Conservation (phyloP, 2,888 invertebrate genomes). For the Caenorhabditis virilis region DNA sequence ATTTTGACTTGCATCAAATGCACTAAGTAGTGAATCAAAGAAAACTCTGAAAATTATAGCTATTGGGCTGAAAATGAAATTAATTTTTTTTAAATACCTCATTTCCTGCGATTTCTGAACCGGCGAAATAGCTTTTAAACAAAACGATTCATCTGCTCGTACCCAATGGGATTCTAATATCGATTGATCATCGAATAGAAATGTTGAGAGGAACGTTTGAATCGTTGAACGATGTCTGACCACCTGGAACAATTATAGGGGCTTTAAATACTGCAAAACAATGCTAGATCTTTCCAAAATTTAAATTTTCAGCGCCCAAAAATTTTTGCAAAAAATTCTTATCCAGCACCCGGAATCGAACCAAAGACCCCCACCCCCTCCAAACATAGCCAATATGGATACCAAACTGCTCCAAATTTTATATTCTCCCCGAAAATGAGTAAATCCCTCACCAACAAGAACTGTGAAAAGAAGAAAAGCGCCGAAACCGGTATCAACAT, state of each 20-base stretch:
- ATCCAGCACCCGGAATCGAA: no score
- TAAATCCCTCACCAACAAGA: conserved; percentile 61
- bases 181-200: conserved; percentile 60
- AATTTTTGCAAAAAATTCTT: no score
- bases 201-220: conserved; percentile 53
- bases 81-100: neutral
- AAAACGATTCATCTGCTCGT: conserved; percentile 35
- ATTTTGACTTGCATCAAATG: conserved; percentile 81
- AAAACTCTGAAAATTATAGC: conserved; percentile 74
- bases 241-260: conserved; percentile 19
- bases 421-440: no score
- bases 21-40: conserved; percentile 84
- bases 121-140: conserved; percentile 12
- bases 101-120: conserved; percentile 2
- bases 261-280: neutral
- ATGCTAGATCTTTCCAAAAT: no score
- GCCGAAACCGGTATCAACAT: conserved; percentile 60
- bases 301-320: no score
- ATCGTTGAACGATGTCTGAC: conserved; percentile 47
- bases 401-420: no score
- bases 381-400: no score
- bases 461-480: conserved; percentile 62
- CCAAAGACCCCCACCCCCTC: no score
- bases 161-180: conserved; percentile 48
- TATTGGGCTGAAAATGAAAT: neutral